Evolutionary conservation across 1,140 invertebrate species (phyloP).

Genomic region (Anagrus nilaparvatae): DNA sequence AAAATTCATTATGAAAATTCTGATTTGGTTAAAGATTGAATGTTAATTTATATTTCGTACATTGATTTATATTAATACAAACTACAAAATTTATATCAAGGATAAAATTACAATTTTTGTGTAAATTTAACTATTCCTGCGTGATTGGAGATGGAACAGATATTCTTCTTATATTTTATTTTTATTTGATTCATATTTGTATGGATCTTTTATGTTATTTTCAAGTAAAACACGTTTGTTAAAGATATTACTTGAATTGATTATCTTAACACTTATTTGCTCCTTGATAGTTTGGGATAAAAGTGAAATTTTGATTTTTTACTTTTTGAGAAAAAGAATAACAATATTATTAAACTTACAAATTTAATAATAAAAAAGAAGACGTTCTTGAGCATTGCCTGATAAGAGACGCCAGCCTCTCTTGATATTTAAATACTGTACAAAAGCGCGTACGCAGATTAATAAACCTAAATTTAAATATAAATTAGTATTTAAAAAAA

Average conservation of each 20-base stretch:
- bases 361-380: constrained; percentile 74
- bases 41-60: no score
- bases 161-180: no score
- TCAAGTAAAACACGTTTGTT: neutral
- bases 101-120: neutral
- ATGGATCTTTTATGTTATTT: neutral
- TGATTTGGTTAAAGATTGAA: no score
- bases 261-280: constrained; percentile 19
- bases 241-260: constrained; percentile 2
- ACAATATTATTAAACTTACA: constrained; percentile 13
- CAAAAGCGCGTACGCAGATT: constrained; percentile 76
- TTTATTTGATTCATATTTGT: no score
- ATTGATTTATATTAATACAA: no score
- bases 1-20: no score
- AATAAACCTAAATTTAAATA: constrained; percentile 57
- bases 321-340: constrained; percentile 24
- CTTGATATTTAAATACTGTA: constrained; percentile 85
- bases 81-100: no score
- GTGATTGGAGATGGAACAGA: no score
- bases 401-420: constrained; percentile 79
- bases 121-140: neutral
- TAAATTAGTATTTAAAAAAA: constrained; percentile 4
- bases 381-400: constrained; percentile 70
- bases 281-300: constrained; percentile 29
- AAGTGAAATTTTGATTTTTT: constrained; percentile 30